Percentiles rank a stretch among this genome's conserved stretches.
Conservation (phyloP, 2,113 vertebrate genomes). For the Phocoena phocoena region DNA sequence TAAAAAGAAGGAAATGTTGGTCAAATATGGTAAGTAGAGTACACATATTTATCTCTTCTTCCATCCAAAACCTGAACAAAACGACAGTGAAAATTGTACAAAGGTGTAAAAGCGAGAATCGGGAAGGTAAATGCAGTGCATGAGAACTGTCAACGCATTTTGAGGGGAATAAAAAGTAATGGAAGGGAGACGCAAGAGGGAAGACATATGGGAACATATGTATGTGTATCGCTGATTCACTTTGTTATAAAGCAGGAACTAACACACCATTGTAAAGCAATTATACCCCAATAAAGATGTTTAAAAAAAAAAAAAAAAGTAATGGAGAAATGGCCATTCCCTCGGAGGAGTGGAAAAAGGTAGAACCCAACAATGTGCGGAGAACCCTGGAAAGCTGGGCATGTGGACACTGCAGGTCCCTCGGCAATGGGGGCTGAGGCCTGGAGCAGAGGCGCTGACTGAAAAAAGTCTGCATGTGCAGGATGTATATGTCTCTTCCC, state of each 20-base stretch:
- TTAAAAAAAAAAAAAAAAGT: no score
- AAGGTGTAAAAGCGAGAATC: not conserved
- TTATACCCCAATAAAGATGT: no score
- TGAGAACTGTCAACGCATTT: not conserved
- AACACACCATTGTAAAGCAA: no score
- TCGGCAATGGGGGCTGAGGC: not conserved
- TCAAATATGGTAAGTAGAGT: not conserved
- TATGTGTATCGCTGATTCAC: no score
- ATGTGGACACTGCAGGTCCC: not conserved
- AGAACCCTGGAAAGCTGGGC: not conserved
- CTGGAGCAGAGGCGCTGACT: not conserved
- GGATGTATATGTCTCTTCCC: rapidly evolving
- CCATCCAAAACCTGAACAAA: not conserved
- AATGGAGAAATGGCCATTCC: not conserved
- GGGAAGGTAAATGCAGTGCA: not conserved
- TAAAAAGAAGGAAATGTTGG: not conserved
- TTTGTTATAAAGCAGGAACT: no score
- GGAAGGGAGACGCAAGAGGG: no score
- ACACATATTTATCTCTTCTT: not conserved
- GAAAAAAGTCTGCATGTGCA: rapidly evolving
- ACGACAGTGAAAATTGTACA: not conserved
- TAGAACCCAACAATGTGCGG: rapidly evolving
- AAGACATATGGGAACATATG: no score
- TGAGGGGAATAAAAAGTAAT: not conserved
- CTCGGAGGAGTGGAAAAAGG: not conserved